Conservation (phyloP, 2,888 invertebrate genomes). For the Sylvicola cinctus region DNA sequence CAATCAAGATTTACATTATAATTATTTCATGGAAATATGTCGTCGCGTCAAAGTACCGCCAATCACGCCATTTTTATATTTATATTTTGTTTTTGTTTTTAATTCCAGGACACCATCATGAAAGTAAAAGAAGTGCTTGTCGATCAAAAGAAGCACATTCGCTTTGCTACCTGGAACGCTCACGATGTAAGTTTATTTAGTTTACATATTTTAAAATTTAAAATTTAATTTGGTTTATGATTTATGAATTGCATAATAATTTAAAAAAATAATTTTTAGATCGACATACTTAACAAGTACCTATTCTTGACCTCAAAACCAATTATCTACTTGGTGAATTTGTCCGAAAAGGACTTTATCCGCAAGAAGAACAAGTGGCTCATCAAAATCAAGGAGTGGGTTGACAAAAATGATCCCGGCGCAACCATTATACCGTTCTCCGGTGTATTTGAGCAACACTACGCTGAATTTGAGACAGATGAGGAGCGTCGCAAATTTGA, state of each 20-base stretch:
- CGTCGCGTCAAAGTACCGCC: too few species aligned
- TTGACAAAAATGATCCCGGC: conserved; percentile 91
- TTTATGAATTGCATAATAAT: neutral
- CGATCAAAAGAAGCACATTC: conserved; percentile 80
- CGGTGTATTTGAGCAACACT: conserved; percentile 70
- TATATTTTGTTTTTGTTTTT: too few species aligned
- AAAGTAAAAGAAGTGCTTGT: conserved; percentile 68
- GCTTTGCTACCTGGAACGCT: conserved; percentile 83
- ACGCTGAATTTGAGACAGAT: conserved; percentile 64
- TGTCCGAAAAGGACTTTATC: conserved; percentile 95
- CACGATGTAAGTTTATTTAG: conserved; percentile 52
- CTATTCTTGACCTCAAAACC: conserved; percentile 95
- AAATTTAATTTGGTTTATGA: conserved; percentile 8
- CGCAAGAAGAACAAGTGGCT: conserved; percentile 98
- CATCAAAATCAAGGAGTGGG: conserved; percentile 93
- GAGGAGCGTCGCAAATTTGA: conserved; percentile 54
- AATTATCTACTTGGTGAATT: conserved; percentile 87
- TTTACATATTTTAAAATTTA: conserved; percentile 3
- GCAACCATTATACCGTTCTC: conserved; percentile 90
- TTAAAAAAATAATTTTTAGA: conserved; percentile 31
- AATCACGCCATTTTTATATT: too few species aligned
- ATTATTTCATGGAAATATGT: too few species aligned
- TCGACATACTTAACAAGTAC: conserved; percentile 89
- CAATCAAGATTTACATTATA: too few species aligned
- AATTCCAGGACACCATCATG: conserved; percentile 57